These are phyloP conservation scores for Aptenodytes forsteri DNA, from an alignment of 2,113 vertebrate species.

Conservation along the genomic window DNA sequence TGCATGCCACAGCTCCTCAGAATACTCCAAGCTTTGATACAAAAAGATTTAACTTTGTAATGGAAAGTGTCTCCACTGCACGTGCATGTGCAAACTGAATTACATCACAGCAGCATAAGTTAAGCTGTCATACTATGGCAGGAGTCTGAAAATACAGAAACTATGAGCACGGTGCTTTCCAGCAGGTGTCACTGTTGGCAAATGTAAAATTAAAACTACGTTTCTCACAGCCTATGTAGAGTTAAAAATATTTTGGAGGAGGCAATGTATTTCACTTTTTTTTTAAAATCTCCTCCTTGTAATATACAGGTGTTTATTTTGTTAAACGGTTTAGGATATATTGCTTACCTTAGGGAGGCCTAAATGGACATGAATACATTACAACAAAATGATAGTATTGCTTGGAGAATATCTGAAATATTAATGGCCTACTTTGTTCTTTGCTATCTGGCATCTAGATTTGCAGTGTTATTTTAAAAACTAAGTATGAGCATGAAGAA, in stretches of 20 bases:
- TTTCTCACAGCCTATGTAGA: neutral
- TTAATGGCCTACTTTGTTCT: neutral
- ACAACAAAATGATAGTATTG: neutral
- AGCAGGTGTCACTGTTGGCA: constrained; percentile 83
- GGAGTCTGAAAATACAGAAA: neutral
- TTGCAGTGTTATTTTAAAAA: neutral
- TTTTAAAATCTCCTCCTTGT: neutral
- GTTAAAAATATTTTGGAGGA: neutral
- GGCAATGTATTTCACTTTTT: neutral
- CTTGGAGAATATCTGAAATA: neutral
- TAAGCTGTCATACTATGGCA: neutral
- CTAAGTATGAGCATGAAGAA: neutral
- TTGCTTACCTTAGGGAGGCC: neutral
- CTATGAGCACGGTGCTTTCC: constrained; percentile 37
- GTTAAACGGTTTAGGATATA: accelerated
- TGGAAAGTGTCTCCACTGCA: too few species aligned
- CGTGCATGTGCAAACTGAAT: neutral
- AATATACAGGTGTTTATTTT: neutral
- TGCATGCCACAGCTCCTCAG: accelerated
- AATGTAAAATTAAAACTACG: constrained; percentile 58
- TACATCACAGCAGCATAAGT: neutral
- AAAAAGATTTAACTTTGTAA: accelerated
- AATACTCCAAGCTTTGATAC: too few species aligned
- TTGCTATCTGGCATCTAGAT: neutral
- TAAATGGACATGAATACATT: neutral